A percentile compares a stretch with the other conserved stretches of the same genome.
These are phyloP conservation scores for Eospalax fontanierii DNA, from an alignment of 2,797 vertebrate species.

Conservation along the genomic window DNA sequence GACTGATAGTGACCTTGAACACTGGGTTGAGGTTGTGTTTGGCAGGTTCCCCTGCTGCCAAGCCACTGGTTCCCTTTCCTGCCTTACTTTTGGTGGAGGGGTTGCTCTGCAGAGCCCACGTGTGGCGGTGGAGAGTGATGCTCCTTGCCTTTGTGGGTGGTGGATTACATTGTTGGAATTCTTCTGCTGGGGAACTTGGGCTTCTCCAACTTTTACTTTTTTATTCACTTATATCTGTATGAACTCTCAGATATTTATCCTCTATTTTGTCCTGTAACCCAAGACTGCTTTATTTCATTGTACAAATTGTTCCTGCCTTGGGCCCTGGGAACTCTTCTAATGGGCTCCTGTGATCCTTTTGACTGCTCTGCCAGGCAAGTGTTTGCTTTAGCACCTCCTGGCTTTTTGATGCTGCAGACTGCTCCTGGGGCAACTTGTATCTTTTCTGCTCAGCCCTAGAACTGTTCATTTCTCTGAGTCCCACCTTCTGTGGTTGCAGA, in stretches of 20 bases:
- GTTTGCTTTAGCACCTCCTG: neutral
- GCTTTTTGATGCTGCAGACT: neutral
- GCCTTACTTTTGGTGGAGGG: neutral
- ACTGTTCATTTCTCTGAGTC: neutral
- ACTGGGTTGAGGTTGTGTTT: neutral
- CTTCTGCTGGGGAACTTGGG: neutral
- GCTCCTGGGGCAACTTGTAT: neutral
- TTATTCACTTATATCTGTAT: neutral
- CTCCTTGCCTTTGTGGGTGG: neutral
- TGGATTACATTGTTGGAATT: neutral
- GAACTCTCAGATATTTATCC: neutral
- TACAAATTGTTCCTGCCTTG: neutral
- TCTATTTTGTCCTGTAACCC: neutral
- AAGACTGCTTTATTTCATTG: neutral
- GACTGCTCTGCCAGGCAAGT: neutral
- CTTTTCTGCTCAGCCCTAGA: neutral
- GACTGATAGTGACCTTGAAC: neutral
- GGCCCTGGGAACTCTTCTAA: neutral
- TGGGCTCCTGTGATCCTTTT: neutral
- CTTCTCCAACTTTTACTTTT: neutral
- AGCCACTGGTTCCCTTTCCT: neutral
- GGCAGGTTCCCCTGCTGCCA: neutral
- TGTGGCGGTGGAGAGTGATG: neutral
- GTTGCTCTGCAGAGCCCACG: neutral
- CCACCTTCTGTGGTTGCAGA: neutral